Base-by-base conservation (phyloP, 1,140 invertebrate species). In the Polyergus mexicanus region DNA sequence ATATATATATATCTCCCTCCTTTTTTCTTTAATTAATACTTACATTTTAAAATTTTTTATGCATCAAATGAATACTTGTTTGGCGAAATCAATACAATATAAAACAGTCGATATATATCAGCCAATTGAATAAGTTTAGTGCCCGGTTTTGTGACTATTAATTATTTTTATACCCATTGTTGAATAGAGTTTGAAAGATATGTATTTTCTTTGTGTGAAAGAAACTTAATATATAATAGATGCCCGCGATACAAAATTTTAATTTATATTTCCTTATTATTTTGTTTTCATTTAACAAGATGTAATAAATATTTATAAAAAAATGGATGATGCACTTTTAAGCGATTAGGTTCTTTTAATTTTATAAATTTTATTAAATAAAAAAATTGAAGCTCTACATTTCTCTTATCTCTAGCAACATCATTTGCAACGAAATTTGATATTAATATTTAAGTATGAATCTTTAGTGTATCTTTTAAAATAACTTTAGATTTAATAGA, bases 131-230 rank as follows among this genome's bases (percentile, higher is more conserved):
- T 28, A 47, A 13, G 13, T 83, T 35, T 60, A 83, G 7, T 58
- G 16, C 2, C 47, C 19, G 44, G 16, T 7, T 78, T 60, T 44
- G n/a, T 60, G 38, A 83, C 7, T 28, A 60, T 83, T 72, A 56
- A 83, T 83, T 72, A n/a, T 13, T 16, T 71, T 83, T 60, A 83
- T 47, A 44, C 66, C 54, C 4, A 72, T 32, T 60, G 16, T 83
- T 83, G 60, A 72, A 83, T 83, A 22, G 66, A 81, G 54, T 60
- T 32, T 58, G 25, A 58, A 81, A 81, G 28, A 44, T 60, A 72
- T 60, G 8, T 25, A 41, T 2, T 83, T 72, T 44, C 68, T 60
- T 60, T 19, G 38, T 19, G 38, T 4, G 54, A 13, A 25, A 54
- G 19, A 32, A 41, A 44, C 11, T 44, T 58, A n/a, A 81, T 35